Conservation (phyloP, 2,113 vertebrate species). For the Ptychochromis oligacanthus region DNA sequence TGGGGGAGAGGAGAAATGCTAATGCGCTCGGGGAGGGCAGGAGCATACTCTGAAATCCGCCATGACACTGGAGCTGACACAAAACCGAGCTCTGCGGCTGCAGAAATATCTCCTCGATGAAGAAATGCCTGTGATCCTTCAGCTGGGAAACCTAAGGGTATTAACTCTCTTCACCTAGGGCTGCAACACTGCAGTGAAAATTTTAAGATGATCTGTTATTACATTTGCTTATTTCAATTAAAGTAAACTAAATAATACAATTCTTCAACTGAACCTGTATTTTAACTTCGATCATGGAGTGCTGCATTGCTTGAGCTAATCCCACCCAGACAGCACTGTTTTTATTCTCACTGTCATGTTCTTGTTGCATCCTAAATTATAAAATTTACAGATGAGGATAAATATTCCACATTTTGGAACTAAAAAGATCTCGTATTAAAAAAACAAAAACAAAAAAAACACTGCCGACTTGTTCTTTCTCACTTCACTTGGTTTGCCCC, state of each 20-base stretch:
- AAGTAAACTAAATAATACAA: background rate
- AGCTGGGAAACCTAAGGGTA: background rate
- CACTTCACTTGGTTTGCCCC: background rate
- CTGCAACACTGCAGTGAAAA: background rate
- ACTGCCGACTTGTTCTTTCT: background rate
- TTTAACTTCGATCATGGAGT: background rate
- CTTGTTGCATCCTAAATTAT: background rate
- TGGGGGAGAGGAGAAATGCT: constrained; percentile 40
- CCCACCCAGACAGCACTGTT: background rate
- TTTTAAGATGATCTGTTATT: background rate
- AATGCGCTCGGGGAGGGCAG: constrained; percentile 53
- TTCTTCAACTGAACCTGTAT: background rate
- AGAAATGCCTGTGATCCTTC: constrained; percentile 35
- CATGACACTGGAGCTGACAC: constrained; percentile 64
- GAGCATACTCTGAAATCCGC: constrained; percentile 61
- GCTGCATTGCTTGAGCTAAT: background rate
- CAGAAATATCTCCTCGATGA: constrained; percentile 42
- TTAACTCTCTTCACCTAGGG: constrained; percentile 15
- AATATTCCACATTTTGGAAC: background rate
- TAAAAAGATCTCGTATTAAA: background rate
- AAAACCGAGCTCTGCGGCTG: constrained; percentile 48
- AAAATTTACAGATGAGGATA: background rate
- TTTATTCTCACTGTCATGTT: background rate
- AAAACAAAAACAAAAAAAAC: no score
- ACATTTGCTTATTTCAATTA: background rate